These are phyloP conservation scores for Chaenocephalus aceratus DNA, from an alignment of 2,113 vertebrate species.

Conservation along the genomic window DNA sequence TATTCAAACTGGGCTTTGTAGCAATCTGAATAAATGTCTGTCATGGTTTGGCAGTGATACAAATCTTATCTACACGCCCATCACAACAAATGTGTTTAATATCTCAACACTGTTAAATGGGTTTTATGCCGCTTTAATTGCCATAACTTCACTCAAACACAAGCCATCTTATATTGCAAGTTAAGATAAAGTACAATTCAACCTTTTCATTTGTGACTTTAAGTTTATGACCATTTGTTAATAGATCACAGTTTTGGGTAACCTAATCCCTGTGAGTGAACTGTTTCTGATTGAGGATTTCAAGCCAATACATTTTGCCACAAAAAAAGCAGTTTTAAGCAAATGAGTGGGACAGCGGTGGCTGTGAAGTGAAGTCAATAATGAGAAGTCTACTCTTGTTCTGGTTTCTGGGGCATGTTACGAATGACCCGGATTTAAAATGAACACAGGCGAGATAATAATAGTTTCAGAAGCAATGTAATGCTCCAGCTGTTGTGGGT, in stretches of 20 bases:
- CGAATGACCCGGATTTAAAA: conserved; percentile 55
- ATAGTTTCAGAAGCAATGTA: conserved; percentile 53
- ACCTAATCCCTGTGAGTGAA: conserved; percentile 30
- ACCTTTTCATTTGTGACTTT: not conserved
- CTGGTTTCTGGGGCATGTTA: conserved; percentile 3
- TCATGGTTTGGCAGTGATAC: not conserved
- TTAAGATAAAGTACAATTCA: conserved; percentile 1
- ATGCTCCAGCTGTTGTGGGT: conserved; percentile 33
- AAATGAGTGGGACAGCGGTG: conserved; percentile 21
- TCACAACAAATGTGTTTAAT: not conserved
- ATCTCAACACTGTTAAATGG: not conserved
- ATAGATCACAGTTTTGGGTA: conserved; percentile 25
- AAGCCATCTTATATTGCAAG: no score
- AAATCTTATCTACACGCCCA: not conserved
- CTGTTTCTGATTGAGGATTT: conserved; percentile 20
- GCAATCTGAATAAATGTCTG: not conserved
- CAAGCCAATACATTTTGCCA: conserved; percentile 26
- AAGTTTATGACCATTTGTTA: not conserved
- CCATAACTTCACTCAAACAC: not conserved
- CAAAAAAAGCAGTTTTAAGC: conserved; percentile 41
- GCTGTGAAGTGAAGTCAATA: conserved; percentile 2
- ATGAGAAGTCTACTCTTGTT: conserved; percentile 15
- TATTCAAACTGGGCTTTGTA: not conserved
- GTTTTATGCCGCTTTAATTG: not conserved
- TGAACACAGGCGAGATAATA: conserved; percentile 41